phyloP scores from a whole-genome alignment of 2,113 vertebrate genomes.

The Hyperopisus bebe region DNA sequence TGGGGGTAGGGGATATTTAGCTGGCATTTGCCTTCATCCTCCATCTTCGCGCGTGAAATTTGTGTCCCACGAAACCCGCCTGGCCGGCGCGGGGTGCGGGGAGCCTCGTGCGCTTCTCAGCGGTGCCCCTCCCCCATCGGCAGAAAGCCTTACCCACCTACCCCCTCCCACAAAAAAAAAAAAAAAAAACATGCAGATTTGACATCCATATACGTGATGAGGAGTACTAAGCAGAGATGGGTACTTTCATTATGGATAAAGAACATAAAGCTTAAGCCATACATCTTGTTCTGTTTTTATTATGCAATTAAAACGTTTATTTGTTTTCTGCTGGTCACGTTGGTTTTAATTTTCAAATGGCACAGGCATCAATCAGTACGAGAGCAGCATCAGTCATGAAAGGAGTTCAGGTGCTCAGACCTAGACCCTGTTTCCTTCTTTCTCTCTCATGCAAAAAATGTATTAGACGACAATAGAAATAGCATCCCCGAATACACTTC shows the following conservation, averaged over 20 bases:
- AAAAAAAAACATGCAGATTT: neutral
- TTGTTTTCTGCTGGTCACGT: neutral
- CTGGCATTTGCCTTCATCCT: neutral
- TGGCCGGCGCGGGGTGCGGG: neutral
- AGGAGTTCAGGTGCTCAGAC: neutral
- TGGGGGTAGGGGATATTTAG: neutral
- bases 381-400: neutral
- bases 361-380: neutral
- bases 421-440: neutral
- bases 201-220: neutral
- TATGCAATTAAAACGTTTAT: neutral
- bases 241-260: neutral
- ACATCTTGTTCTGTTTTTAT: neutral
- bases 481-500: neutral
- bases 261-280: neutral
- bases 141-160: neutral
- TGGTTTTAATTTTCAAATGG: neutral
- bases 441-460: neutral
- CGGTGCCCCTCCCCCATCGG: neutral
- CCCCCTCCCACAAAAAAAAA: neutral
- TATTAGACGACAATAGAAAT: neutral
- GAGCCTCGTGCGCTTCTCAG: neutral
- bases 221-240: neutral
- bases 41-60: neutral
- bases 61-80: neutral